These are phyloP conservation scores for Trichopoda pennipes DNA, from an alignment of 2,888 invertebrate species.

Conservation along the genomic window DNA sequence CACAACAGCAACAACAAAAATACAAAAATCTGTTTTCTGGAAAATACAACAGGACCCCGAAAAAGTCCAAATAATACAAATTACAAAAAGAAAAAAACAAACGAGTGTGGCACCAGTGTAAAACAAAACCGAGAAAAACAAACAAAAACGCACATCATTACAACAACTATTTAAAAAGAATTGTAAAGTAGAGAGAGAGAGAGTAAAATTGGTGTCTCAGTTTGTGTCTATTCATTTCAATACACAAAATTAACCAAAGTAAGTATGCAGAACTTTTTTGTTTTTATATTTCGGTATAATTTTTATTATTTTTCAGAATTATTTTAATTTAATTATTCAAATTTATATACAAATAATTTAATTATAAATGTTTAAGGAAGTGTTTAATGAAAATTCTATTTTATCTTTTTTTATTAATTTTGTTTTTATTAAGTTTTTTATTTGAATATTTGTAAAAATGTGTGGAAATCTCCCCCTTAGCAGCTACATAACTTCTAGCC, in stretches of 20 bases:
- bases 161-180: background rate
- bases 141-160: conserved; percentile 3
- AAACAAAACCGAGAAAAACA: conserved; percentile 8
- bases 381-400: no score
- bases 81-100: background rate
- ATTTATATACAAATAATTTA: conserved; percentile 2
- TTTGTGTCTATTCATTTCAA: background rate
- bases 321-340: conserved; percentile 9
- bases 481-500: no score
- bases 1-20: background rate
- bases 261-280: background rate
- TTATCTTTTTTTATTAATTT: no score
- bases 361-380: conserved; percentile 40
- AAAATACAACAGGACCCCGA: background rate
- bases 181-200: background rate
- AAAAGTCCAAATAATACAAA: background rate
- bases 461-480: no score
- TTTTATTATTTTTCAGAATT: background rate
- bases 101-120: conserved; percentile 33
- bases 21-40: background rate
- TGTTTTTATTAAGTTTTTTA: no score
- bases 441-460: no score
- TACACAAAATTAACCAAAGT: conserved; percentile 33
- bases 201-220: conserved; percentile 12
- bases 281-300: background rate